Conservation (phyloP, 2,113 vertebrate species). For the Burhinus bistriatus region DNA sequence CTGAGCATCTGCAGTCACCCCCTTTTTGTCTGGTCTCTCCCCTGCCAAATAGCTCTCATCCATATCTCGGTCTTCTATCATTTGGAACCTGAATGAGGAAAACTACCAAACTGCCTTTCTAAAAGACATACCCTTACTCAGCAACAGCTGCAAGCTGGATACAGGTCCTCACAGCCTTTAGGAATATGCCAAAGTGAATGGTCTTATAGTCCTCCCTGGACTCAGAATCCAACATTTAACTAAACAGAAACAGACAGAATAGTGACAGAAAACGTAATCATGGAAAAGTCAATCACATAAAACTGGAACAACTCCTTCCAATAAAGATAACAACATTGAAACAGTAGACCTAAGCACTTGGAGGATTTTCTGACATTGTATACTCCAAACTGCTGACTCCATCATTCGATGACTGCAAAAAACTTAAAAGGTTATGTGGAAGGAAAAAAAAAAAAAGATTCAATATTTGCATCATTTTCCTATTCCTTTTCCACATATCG, state of each 20-base stretch:
- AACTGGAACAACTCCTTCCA: not conserved
- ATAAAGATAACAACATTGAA: not conserved
- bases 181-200: not conserved
- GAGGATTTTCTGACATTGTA: not conserved
- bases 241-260: not conserved
- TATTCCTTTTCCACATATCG: not conserved
- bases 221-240: not conserved
- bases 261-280: not conserved
- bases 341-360: not conserved
- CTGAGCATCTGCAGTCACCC: not conserved
- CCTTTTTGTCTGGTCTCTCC: not conserved
- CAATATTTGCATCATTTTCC: not conserved
- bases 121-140: not conserved
- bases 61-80: not conserved
- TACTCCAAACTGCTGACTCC: not conserved
- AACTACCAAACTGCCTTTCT: not conserved
- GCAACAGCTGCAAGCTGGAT: not conserved
- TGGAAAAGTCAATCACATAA: not conserved
- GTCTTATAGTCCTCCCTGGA: not conserved
- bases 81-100: not conserved
- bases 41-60: not conserved
- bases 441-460: not conserved
- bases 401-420: not conserved
- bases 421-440: not conserved
- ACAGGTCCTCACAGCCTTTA: not conserved